These are phyloP conservation scores for Euleptes europaea DNA, from an alignment of 2,113 vertebrate species.

Conservation along the genomic window DNA sequence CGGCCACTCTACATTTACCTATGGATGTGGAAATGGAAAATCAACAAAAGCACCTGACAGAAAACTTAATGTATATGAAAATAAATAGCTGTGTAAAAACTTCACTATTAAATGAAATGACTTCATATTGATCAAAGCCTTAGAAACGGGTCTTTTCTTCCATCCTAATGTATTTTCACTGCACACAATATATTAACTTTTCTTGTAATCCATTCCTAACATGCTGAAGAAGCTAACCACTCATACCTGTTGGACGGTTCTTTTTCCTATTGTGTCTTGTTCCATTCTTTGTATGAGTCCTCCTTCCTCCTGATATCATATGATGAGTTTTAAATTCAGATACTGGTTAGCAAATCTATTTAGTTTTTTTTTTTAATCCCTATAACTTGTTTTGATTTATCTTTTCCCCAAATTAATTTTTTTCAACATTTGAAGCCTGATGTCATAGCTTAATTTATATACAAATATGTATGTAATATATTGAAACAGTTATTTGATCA, in stretches of 20 bases:
- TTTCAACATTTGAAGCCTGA: too few species aligned
- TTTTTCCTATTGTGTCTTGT: background rate
- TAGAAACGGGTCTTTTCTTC: background rate
- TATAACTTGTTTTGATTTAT: background rate
- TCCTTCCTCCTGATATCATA: too few species aligned
- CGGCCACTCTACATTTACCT: background rate
- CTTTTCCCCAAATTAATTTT: background rate
- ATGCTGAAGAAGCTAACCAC: background rate
- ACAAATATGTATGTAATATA: too few species aligned
- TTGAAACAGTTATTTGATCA: too few species aligned
- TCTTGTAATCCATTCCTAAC: background rate
- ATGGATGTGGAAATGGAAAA: background rate
- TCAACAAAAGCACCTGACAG: background rate
- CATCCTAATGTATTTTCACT: background rate
- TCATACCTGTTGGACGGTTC: background rate
- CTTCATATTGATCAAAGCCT: constrained; percentile 1
- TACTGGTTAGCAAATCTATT: background rate
- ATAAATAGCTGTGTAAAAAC: background rate
- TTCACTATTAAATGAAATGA: constrained; percentile 11
- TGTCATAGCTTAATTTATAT: too few species aligned
- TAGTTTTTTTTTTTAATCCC: background rate
- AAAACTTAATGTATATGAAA: background rate
- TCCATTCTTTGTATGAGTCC: background rate
- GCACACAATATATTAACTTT: background rate
- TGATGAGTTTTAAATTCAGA: background rate